A percentile compares a stretch with the other conserved stretches of the same genome.
Conservation (phyloP, 2,797 vertebrate species). For the Enteromius unitaeniatus region DNA sequence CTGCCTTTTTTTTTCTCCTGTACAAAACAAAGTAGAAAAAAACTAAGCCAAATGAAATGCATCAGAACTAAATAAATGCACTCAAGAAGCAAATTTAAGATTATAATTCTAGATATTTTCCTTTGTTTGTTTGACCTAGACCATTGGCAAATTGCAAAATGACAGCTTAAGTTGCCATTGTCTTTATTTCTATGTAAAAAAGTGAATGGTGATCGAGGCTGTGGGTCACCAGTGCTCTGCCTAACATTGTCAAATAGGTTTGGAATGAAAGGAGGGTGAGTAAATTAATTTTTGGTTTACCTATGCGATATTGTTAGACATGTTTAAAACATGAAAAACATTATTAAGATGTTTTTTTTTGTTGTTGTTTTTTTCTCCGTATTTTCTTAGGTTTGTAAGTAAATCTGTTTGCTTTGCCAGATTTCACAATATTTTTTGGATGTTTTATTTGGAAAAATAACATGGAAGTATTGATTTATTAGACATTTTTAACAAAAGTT, state of each 20-base stretch:
- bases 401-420: not conserved
- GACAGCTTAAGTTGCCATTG: too few relatives aligned
- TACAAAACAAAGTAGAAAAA: not conserved
- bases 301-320: not conserved
- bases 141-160: not conserved
- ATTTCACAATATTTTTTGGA: not conserved
- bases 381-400: not conserved
- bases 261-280: not conserved
- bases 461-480: not conserved
- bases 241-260: not conserved
- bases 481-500: not conserved
- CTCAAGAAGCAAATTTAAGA: not conserved
- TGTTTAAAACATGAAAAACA: not conserved
- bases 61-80: not conserved
- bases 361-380: too few relatives aligned
- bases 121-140: not conserved
- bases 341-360: not conserved
- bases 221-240: not conserved
- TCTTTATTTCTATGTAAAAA: not conserved
- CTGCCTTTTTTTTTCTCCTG: not conserved
- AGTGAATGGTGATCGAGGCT: not conserved
- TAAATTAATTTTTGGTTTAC: not conserved
- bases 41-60: not conserved
- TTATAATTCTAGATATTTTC: too few relatives aligned
- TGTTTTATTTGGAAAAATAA: not conserved